Conservation (phyloP, 2,797 vertebrate species). For the Natrix natrix region DNA sequence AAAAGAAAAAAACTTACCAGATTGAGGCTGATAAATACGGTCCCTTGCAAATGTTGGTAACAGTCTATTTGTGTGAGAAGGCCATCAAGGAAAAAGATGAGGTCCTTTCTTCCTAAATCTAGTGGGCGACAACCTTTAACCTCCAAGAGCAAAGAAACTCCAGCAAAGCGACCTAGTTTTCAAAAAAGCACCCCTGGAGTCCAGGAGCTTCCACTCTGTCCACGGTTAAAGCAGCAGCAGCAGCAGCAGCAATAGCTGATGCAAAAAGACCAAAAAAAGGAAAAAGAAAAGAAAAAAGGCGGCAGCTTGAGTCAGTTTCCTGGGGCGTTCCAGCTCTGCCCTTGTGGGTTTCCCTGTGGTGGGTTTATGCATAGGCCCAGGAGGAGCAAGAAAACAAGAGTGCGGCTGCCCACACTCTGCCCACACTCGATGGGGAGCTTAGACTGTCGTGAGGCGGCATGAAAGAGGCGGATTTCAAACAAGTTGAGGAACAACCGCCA, state of each 20-base stretch:
- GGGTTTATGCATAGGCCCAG: conserved; percentile 26
- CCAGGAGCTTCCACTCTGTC: neutral
- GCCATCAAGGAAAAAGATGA: conserved; percentile 1
- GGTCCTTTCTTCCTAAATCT: conserved; percentile 13
- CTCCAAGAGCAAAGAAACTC: neutral
- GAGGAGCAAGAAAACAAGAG: conserved; percentile 21
- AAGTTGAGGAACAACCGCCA: neutral
- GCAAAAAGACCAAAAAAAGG: conserved; percentile 37
- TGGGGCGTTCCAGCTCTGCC: conserved; percentile 59
- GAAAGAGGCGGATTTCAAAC: neutral
- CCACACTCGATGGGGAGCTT: conserved; percentile 8
- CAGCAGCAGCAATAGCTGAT: conserved; percentile 11
- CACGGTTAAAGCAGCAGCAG: conserved; percentile 15
- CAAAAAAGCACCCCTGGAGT: neutral
- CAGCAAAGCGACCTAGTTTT: neutral
- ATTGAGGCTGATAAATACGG: neutral
- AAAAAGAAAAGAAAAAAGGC: conserved; percentile 37
- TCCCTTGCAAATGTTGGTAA: neutral
- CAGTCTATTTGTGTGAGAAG: neutral
- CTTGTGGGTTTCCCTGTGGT: conserved; percentile 62
- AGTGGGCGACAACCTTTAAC: neutral
- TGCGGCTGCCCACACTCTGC: conserved; percentile 19
- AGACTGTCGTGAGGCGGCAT: neutral
- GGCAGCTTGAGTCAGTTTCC: conserved; percentile 69
- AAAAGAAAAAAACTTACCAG: neutral